Percentiles rank a stretch among this genome's conserved stretches.
These are phyloP conservation scores for Pammene aurita DNA, from an alignment of 2,888 invertebrate genomes.

Conservation along the genomic window DNA sequence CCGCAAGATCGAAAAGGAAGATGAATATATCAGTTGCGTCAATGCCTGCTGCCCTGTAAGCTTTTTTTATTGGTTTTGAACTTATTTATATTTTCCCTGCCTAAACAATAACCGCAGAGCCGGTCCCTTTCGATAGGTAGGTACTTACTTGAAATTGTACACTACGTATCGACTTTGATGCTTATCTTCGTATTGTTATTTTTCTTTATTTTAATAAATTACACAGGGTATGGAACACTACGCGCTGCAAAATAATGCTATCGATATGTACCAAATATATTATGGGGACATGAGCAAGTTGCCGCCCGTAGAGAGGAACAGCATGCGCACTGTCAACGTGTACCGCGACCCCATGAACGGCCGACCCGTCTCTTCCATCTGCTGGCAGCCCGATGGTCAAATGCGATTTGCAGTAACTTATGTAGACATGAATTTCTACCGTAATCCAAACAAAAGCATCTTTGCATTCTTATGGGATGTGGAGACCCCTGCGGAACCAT, in stretches of 20 bases:
- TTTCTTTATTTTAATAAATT: constrained; percentile 1
- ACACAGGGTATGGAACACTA: constrained; percentile 90
- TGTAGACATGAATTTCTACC: constrained; percentile 89
- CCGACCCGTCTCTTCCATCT: constrained; percentile 89
- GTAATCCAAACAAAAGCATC: constrained; percentile 61
- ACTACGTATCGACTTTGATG: neutral
- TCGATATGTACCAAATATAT: constrained; percentile 95
- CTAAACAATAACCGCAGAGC: neutral
- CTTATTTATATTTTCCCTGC: neutral
- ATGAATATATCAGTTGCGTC: constrained; percentile 87
- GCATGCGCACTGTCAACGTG: constrained; percentile 91
- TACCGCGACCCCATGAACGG: constrained; percentile 86
- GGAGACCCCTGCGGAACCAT: constrained; percentile 92
- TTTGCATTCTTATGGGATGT: constrained; percentile 92
- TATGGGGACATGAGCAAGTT: constrained; percentile 88
- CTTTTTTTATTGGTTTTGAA: neutral
- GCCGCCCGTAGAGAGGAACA: constrained; percentile 85
- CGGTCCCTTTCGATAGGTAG: too few relatives aligned
- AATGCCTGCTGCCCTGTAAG: constrained; percentile 72
- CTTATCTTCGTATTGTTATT: neutral
- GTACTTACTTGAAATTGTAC: too few relatives aligned
- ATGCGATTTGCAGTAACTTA: constrained; percentile 92
- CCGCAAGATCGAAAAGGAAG: constrained; percentile 92
- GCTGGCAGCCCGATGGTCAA: constrained; percentile 94
- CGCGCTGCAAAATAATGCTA: constrained; percentile 94